Base-by-base conservation (phyloP, 2,113 vertebrate species). In the Pontoporia blainvillei region DNA sequence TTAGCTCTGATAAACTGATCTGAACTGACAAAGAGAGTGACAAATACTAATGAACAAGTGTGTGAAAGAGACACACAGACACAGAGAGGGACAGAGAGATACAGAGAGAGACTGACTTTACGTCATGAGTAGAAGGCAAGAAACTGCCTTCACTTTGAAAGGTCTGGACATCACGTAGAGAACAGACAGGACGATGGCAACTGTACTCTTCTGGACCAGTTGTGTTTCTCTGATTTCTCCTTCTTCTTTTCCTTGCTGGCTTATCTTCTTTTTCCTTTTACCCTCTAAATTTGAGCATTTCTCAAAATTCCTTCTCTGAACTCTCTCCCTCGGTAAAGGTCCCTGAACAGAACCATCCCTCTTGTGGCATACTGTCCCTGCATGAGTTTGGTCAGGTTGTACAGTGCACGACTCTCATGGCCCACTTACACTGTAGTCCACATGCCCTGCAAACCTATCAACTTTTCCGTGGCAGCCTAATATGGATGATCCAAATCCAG, bases 1-100 rank as follows among this genome's bases (percentile, higher is more conserved):
- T 57, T 78, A 92, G 5, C 9, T 87, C 20, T 79, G 66, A 44
- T 91, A 69, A 94, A 79, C 15, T 75, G 13, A 79, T 85, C 8
- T 86, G 8, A 84, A 78, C 36, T 86, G 76, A 1, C 23, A 62
- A 21, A 46, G 41, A 94, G 2, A 59, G 4, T 82, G 3, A 46
- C 27, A 85, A 75, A 69, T 67, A 61, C 11, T 31, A 44, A 73
- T 57, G 17, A 44, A n/a, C 1, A 3, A 14, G 9, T 57, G 4
- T 54, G 6, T 21, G 52, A 41, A 39, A 54, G 27, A 20, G 11
- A 76, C 36, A 54, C 29, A 31, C 8, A 76, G 11, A 67, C 14
- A 91, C 23, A 31, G 7, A 69, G 3, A 27, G 13, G 61, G 6
- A 73, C 8, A 72, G 2, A 90, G 2, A 57, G 8, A 12, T 4